A percentile compares a stretch with the other conserved stretches of the same genome.
These are phyloP conservation scores for Antheraea yamamai DNA, from an alignment of 2,888 invertebrate species.

Conservation along the genomic window DNA sequence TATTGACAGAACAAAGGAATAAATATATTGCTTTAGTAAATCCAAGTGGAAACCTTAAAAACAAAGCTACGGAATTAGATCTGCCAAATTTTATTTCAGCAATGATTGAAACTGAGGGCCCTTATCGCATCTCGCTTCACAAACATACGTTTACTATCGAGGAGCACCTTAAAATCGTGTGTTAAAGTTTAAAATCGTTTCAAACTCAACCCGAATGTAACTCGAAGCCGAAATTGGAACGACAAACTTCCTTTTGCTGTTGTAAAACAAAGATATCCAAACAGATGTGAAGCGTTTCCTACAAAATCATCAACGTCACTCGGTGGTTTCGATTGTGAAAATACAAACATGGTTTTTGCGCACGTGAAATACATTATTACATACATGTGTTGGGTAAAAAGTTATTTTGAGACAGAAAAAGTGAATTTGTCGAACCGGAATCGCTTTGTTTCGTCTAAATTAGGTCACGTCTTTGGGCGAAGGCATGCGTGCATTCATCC, in stretches of 20 bases:
- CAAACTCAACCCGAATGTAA: conserved; percentile 23
- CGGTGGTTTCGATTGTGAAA: not conserved
- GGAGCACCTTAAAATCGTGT: conserved; percentile 16
- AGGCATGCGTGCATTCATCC: conserved; percentile 53
- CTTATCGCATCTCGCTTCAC: conserved; percentile 2
- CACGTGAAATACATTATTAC: not conserved
- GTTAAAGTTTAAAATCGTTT: conserved; percentile 24
- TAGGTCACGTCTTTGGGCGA: conserved; percentile 66
- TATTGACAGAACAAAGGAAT: conserved; percentile 1
- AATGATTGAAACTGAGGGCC: conserved; percentile 36
- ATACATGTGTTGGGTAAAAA: not conserved
- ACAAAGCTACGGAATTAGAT: conserved; percentile 31
- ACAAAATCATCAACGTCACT: not conserved
- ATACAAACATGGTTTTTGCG: conserved; percentile 22
- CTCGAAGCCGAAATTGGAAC: conserved; percentile 8
- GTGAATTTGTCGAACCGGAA: conserved; percentile 37
- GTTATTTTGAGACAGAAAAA: conserved; percentile 20
- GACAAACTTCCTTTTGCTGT: conserved; percentile 19
- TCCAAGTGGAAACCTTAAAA: conserved; percentile 22
- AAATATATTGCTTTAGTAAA: conserved; percentile 7
- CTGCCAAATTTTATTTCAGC: conserved; percentile 30
- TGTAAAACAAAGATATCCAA: not conserved
- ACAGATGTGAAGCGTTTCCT: conserved; percentile 9
- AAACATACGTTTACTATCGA: not conserved
- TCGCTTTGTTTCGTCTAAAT: conserved; percentile 70